Percentiles rank a stretch among this genome's conserved stretches.
phyloP scores from a whole-genome alignment of 2,888 invertebrate species.

The Rhorus exstirpatorius region DNA sequence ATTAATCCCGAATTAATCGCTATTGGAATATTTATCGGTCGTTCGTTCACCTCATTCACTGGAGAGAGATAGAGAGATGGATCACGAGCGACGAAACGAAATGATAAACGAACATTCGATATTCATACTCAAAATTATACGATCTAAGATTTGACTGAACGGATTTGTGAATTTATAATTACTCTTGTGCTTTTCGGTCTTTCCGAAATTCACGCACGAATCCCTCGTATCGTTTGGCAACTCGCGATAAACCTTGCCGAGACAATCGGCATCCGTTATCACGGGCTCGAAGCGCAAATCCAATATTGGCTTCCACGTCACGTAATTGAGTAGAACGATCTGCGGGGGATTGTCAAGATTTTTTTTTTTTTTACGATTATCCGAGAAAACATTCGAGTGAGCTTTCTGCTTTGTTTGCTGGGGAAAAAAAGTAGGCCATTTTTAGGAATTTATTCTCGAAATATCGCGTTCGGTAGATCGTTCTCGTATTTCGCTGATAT shows the following conservation, averaged over 20 bases:
- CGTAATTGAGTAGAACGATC: constrained; percentile 82
- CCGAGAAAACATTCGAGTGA: not conserved
- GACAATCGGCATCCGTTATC: constrained; percentile 78
- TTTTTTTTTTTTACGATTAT: not conserved
- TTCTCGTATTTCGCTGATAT: too few species aligned
- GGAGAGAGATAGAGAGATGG: constrained; percentile 44
- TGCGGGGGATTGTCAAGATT: constrained; percentile 56
- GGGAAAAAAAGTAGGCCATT: not conserved
- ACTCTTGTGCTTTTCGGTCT: constrained; percentile 76
- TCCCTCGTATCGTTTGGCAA: constrained; percentile 73
- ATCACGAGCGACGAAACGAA: not conserved
- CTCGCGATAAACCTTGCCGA: constrained; percentile 82
- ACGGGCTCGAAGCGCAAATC: constrained; percentile 81
- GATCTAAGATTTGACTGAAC: not conserved
- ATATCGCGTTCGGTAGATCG: too few species aligned
- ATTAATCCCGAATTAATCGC: constrained; percentile 72
- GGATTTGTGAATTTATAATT: constrained; percentile 72
- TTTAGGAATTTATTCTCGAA: not conserved
- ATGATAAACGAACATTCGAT: not conserved
- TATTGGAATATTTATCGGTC: constrained; percentile 82
- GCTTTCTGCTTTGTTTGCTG: too few species aligned
- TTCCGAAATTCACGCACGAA: constrained; percentile 67
- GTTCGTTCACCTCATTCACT: constrained; percentile 81
- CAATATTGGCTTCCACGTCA: constrained; percentile 82
- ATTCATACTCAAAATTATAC: not conserved